These are phyloP conservation scores for Solenopsis invicta DNA, from an alignment of 1,140 invertebrate genomes.

Conservation along the genomic window DNA sequence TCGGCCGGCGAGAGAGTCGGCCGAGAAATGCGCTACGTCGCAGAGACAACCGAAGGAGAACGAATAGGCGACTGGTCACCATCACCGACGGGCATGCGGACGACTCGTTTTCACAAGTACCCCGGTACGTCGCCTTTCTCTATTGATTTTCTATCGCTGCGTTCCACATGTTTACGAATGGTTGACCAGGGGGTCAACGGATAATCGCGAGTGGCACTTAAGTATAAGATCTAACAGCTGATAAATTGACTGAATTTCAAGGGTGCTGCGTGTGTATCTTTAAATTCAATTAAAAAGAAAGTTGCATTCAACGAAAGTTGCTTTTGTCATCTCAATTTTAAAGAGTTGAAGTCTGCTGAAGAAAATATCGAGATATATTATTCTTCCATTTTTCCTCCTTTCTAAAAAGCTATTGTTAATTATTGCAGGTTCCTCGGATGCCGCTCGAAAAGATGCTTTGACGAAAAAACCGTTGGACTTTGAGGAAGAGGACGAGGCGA, in stretches of 20 bases:
- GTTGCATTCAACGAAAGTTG: neutral
- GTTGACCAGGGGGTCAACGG: neutral
- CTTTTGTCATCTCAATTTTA: no score
- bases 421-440: conserved; percentile 72
- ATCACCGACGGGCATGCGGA: conserved; percentile 77
- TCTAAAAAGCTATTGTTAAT: neutral
- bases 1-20: conserved; percentile 91
- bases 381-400: conserved; percentile 19
- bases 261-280: neutral
- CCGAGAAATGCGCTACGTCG: conserved; percentile 92
- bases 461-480: conserved; percentile 93
- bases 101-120: conserved; percentile 77
- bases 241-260: conserved; percentile 1
- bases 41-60: conserved; percentile 92
- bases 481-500: conserved; percentile 95
- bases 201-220: neutral
- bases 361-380: neutral
- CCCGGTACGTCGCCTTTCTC: conserved; percentile 51
- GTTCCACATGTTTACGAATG: conserved; percentile 26
- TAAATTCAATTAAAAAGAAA: neutral
- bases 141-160: conserved; percentile 30
- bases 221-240: neutral
- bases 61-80: conserved; percentile 83
- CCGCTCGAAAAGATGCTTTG: conserved; percentile 92
- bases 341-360: neutral